A percentile compares a stretch with the other conserved stretches of the same genome.
phyloP scores from a whole-genome alignment of 2,797 vertebrate genomes.

The Crenichthys baileyi region DNA sequence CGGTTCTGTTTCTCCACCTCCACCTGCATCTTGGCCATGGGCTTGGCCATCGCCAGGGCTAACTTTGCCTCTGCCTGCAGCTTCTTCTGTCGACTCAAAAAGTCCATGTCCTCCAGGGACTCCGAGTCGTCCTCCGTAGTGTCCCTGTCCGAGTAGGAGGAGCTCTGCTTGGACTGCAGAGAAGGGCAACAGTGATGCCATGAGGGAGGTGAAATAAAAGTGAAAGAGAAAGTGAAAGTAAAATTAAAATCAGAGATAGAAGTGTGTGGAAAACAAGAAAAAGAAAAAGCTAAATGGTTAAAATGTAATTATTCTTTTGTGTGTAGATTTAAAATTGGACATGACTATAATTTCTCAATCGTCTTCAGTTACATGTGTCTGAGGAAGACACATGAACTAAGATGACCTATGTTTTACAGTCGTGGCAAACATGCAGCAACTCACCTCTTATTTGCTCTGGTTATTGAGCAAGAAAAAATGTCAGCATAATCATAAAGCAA shows the following conservation, averaged over 20 bases:
- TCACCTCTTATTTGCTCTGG: constrained; percentile 57
- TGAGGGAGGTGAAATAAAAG: constrained; percentile 1
- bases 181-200: background rate
- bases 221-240: background rate
- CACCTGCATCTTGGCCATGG: constrained; percentile 99
- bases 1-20: constrained; percentile 99
- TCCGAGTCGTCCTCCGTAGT: constrained; percentile 97
- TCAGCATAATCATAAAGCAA: constrained; percentile 24
- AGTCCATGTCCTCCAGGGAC: constrained; percentile 98
- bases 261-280: background rate
- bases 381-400: constrained; percentile 39
- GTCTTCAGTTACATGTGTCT: constrained; percentile 31
- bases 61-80: constrained; percentile 96
- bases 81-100: constrained; percentile 96
- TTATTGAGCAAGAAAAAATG: constrained; percentile 61
- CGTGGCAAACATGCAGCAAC: constrained; percentile 36
- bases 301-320: constrained; percentile 3
- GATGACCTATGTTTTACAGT: constrained; percentile 40
- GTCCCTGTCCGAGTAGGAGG: constrained; percentile 97
- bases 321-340: background rate
- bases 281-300: background rate
- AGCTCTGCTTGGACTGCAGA: constrained; percentile 96
- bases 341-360: background rate
- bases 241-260: constrained; percentile 5
- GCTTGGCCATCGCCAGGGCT: constrained; percentile 97